These are phyloP conservation scores for Forbesichthys papilliferus DNA, from an alignment of 2,113 vertebrate species.

Conservation along the genomic window DNA sequence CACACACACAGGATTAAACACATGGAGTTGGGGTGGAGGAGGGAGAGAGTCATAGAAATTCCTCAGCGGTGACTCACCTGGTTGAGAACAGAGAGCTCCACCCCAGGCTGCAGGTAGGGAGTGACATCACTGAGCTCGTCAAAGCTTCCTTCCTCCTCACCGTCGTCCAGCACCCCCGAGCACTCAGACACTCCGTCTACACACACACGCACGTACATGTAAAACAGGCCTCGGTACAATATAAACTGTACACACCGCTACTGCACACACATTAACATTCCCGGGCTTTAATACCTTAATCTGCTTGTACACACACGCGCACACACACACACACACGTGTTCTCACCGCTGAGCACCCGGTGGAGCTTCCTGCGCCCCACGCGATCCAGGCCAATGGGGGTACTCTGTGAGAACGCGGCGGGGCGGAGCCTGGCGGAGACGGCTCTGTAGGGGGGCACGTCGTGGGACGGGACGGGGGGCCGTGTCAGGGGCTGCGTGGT, in stretches of 20 bases:
- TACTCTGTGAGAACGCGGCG: slow-evolving; percentile 89
- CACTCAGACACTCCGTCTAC: slow-evolving; percentile 83
- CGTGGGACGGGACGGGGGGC: slow-evolving; percentile 89
- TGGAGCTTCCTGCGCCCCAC: slow-evolving; percentile 83
- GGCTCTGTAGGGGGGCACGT: slow-evolving; percentile 90
- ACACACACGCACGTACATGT: not conserved
- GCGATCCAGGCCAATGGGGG: slow-evolving; percentile 90
- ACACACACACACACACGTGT: slow-evolving; percentile 9
- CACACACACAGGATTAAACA: slow-evolving; percentile 5
- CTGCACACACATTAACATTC: not conserved
- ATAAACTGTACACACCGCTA: not conserved
- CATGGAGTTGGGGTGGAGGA: slow-evolving; percentile 14
- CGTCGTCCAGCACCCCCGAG: slow-evolving; percentile 84
- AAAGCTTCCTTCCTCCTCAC: slow-evolving; percentile 92
- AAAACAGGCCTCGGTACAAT: no score
- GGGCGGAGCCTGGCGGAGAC: slow-evolving; percentile 90
- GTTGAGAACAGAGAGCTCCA: slow-evolving; percentile 91
- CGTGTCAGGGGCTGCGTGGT: slow-evolving; percentile 77
- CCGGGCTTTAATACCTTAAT: no score
- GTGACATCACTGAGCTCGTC: slow-evolving; percentile 87
- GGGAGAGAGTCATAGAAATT: not conserved
- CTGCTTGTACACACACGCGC: not conserved
- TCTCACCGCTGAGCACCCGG: slow-evolving; percentile 88
- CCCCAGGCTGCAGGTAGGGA: slow-evolving; percentile 88
- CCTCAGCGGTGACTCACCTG: slow-evolving; percentile 78